Evolutionary conservation across 2,113 vertebrate genomes (phyloP), one percentile per base, ranked within the genome.

Genomic region (Caloenas nicobarica): DNA sequence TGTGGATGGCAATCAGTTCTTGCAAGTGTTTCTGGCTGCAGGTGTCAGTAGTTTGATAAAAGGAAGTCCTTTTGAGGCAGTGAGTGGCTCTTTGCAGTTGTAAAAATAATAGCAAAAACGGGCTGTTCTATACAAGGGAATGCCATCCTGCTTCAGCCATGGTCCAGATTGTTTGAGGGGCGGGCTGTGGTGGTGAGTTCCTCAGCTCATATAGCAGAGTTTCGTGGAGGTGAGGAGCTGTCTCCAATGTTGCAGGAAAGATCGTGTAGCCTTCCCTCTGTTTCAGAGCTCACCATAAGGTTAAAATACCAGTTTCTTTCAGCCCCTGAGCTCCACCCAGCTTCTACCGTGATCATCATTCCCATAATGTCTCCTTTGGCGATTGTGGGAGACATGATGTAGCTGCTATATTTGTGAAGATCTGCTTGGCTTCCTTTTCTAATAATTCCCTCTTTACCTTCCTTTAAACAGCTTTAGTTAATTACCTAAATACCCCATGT

Each of bases 401-500:
- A 82, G 66, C 53, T 80, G 54, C 54, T 80, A 0, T 50, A 65
- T 62, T 42, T 44, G 17, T 46, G 88, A 86, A n/a, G 31, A 33
- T 78, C 74, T 90, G 40, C 58, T 77, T 92, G 80, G 82, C 50
- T 96, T 95, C 58, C 54, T 92, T 93, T 86, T 80, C 68, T 66
- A 23, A 42, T 81, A 46, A 73, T 66, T 94, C 82, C 80, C 82
- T 66, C 64, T 58, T 83, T 51, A 91, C 60, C 36, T 83, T 92
- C 58, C 74, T 91, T 94, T 93, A 80, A 91, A 79, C 80, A 91
- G 72, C 60, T 95, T 86, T 78, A 87, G 70, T 89, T 94, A 92
- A 95, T 93, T 94, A 83, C 51, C 83, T 83, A 88, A 94, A 83
- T 90, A 93, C 72, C 69, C 86, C 83, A 61, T 81, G 71, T 95